Conservation (phyloP, 2,797 vertebrate genomes). For the Malurus splendens region DNA sequence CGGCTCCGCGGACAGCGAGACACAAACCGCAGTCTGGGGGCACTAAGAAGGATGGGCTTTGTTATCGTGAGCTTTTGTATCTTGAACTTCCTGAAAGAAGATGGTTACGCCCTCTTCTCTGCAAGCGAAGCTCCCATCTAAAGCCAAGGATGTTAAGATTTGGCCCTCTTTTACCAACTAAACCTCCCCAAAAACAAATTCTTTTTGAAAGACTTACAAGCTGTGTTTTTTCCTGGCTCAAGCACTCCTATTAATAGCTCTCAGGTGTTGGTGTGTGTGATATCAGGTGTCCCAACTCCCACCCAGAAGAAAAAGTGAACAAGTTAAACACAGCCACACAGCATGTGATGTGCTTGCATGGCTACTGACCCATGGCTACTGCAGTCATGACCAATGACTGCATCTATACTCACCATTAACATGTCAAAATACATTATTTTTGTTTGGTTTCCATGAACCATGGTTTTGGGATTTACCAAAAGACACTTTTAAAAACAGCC, state of each 20-base stretch:
- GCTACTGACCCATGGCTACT: neutral
- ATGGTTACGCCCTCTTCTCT: neutral
- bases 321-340: neutral
- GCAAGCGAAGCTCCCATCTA: rapidly evolving
- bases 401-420: neutral
- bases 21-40: rapidly evolving
- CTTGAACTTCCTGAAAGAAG: neutral
- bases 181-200: no score
- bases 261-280: neutral
- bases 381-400: neutral
- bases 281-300: neutral
- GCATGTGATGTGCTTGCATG: rapidly evolving
- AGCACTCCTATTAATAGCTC: neutral
- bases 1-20: no score
- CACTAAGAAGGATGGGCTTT: rapidly evolving
- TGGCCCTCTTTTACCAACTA: neutral
- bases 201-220: neutral
- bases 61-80: no score
- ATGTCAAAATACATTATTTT: neutral
- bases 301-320: neutral
- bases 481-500: neutral
- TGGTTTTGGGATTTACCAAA: neutral
- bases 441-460: neutral
- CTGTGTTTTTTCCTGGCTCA: neutral
- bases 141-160: rapidly evolving